Percentiles rank a stretch among this genome's conserved stretches.
phyloP scores from a whole-genome alignment of 2,113 vertebrate genomes.

The Deroptyus accipitrinus region DNA sequence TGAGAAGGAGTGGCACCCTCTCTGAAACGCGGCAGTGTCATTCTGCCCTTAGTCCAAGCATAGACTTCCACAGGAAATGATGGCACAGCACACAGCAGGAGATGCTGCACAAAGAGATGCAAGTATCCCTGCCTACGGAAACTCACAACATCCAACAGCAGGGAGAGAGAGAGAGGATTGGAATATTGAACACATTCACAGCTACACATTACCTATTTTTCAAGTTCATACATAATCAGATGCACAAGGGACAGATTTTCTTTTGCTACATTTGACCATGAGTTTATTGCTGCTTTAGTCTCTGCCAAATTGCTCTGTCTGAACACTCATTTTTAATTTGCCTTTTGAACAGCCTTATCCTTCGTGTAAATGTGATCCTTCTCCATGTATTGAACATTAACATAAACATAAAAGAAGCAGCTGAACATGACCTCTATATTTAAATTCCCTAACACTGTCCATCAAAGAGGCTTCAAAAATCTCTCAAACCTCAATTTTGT shows the following conservation, averaged over 20 bases:
- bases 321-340: neutral
- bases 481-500: neutral
- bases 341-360: neutral
- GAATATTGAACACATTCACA: neutral
- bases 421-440: neutral
- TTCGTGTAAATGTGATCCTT: neutral
- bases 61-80: neutral
- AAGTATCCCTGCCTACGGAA: neutral
- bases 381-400: neutral
- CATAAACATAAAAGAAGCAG: neutral
- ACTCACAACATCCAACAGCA: neutral
- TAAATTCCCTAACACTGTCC: neutral
- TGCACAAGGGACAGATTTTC: neutral
- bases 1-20: accelerated
- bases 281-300: neutral
- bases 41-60: neutral
- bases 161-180: accelerated
- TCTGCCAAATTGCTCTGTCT: neutral
- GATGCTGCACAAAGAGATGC: neutral
- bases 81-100: neutral
- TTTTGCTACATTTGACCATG: neutral
- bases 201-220: neutral
- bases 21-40: accelerated
- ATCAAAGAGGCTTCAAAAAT: neutral
- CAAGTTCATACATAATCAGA: neutral